A percentile compares a stretch with the other conserved stretches of the same genome.
Evolutionary conservation across 2,113 vertebrate genomes (phyloP).

Genomic region (Anseranas semipalmata): DNA sequence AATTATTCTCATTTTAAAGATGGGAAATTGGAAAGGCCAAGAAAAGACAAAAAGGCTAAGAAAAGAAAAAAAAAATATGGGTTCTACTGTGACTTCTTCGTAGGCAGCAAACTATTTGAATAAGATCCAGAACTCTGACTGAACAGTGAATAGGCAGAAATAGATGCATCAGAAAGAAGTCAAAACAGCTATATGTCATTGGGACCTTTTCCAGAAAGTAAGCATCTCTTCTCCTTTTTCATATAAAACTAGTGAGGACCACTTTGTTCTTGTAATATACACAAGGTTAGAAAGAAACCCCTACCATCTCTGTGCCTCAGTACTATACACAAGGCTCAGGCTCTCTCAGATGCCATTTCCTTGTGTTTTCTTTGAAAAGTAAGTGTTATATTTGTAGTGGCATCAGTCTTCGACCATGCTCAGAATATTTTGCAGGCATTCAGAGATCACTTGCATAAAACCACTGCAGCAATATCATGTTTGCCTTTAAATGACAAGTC

Average conservation of each 20-base stretch:
- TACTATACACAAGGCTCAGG: background rate
- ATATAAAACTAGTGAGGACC: background rate
- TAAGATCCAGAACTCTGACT: background rate
- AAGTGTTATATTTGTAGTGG: background rate
- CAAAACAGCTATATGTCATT: background rate
- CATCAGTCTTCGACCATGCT: background rate
- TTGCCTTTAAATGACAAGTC: background rate
- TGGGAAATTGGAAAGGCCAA: background rate
- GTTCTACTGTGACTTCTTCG: background rate
- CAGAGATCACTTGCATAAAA: background rate
- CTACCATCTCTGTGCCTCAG: background rate
- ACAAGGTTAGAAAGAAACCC: background rate
- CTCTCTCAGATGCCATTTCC: background rate
- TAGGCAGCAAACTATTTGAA: background rate
- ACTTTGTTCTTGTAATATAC: background rate
- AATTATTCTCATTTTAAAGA: background rate
- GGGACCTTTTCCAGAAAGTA: background rate
- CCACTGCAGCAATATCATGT: background rate
- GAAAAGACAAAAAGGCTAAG: fast-evolving
- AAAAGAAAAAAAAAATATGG: background rate
- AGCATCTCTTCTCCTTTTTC: background rate
- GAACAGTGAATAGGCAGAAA: background rate
- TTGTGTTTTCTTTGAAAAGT: background rate
- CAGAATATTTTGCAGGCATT: background rate
- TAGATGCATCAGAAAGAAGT: background rate